These are phyloP conservation scores for Mormyrops boulengeri DNA, from an alignment of 2,797 vertebrate species.

Conservation along the genomic window DNA sequence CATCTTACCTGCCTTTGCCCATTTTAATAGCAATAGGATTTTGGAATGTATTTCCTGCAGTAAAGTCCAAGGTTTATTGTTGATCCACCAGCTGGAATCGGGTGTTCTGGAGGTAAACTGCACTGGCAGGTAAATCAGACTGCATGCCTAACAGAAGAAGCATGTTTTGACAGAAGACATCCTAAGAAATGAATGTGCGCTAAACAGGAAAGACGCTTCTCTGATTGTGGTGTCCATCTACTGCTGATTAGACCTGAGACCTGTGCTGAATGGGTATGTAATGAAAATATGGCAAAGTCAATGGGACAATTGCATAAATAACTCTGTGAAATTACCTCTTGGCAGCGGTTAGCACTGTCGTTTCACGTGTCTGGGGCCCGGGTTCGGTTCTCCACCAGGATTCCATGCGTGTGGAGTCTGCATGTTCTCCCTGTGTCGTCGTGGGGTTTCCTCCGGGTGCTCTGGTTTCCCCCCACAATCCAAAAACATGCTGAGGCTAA, in stretches of 20 bases:
- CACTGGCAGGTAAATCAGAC: neutral
- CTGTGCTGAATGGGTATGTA: neutral
- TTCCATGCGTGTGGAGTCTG: neutral
- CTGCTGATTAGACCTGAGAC: neutral
- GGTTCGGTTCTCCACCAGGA: neutral
- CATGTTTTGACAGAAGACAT: neutral
- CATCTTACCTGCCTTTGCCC: neutral
- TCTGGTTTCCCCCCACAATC: neutral
- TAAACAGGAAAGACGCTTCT: neutral
- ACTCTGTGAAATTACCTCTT: neutral
- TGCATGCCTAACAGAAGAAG: neutral
- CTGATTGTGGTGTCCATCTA: neutral
- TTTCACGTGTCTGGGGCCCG: neutral
- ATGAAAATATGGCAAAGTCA: neutral
- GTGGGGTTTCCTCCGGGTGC: neutral
- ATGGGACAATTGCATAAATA: neutral
- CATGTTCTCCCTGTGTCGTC: neutral
- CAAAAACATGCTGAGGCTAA: neutral
- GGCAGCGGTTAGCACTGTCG: neutral
- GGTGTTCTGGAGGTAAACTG: neutral
- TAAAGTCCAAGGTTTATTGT: neutral
- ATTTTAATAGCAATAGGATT: neutral
- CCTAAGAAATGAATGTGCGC: neutral
- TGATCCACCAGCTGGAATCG: neutral
- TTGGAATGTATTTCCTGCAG: neutral